A percentile compares a stretch with the other conserved stretches of the same genome.
These are phyloP conservation scores for Panthera tigris DNA, from an alignment of 2,113 vertebrate species.

Conservation along the genomic window DNA sequence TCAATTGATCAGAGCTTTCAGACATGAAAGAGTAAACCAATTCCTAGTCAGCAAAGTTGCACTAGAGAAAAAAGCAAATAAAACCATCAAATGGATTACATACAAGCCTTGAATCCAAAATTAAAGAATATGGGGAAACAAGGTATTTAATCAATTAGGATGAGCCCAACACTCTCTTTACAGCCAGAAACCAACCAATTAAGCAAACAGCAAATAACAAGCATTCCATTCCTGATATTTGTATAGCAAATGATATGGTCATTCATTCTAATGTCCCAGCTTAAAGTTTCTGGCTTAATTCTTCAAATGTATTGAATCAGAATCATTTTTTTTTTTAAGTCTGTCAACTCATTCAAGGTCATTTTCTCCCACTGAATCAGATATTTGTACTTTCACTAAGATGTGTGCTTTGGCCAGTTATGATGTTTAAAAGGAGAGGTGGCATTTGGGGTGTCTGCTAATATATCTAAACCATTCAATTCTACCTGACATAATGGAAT, in stretches of 20 bases:
- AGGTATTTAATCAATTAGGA: slow-evolving; percentile 75
- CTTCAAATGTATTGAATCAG: slow-evolving; percentile 60
- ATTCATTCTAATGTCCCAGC: slow-evolving; percentile 57
- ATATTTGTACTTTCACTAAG: slow-evolving; percentile 38
- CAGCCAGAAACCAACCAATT: slow-evolving; percentile 58
- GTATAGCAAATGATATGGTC: slow-evolving; percentile 59
- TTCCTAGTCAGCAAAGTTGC: slow-evolving; percentile 79
- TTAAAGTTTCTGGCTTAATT: slow-evolving; percentile 70
- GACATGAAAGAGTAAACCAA: slow-evolving; percentile 81
- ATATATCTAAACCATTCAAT: neutral
- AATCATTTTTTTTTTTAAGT: slow-evolving; percentile 59
- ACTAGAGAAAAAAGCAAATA: slow-evolving; percentile 79
- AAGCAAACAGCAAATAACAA: slow-evolving; percentile 28
- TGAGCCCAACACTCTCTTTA: slow-evolving; percentile 57
- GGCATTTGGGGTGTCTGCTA: slow-evolving; percentile 12
- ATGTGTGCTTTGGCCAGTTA: slow-evolving; percentile 49
- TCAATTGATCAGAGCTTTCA: slow-evolving; percentile 84
- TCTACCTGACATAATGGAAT: slow-evolving; percentile 35
- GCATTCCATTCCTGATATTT: slow-evolving; percentile 58
- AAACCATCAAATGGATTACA: slow-evolving; percentile 76
- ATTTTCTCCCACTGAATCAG: slow-evolving; percentile 38
- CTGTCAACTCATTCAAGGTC: slow-evolving; percentile 64
- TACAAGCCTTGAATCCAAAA: slow-evolving; percentile 71
- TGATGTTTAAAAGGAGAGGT: slow-evolving; percentile 40
- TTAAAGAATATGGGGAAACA: slow-evolving; percentile 70